These are phyloP conservation scores for Heliconius nattereri DNA, from an alignment of 1,140 invertebrate genomes.

Conservation along the genomic window DNA sequence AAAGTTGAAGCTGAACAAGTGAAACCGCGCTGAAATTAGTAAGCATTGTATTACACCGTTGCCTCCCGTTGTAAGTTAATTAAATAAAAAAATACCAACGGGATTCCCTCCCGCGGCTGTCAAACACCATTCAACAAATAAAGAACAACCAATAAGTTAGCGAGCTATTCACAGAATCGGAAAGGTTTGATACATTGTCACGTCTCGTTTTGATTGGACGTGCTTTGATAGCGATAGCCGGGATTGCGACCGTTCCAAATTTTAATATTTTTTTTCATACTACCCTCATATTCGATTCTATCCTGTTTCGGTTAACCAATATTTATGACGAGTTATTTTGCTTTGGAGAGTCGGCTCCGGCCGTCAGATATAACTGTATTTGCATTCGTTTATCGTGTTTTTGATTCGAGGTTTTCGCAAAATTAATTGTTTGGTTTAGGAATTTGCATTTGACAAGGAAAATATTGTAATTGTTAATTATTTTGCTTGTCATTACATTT, in stretches of 20 bases:
- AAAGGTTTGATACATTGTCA: slow-evolving; percentile 78
- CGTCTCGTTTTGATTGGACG: slow-evolving; percentile 79
- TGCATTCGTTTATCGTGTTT: slow-evolving; percentile 51
- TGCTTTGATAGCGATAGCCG: slow-evolving; percentile 78
- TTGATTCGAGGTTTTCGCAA: slow-evolving; percentile 31
- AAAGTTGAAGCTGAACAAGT: slow-evolving; percentile 40
- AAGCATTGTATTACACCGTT: slow-evolving; percentile 60
- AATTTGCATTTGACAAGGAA: slow-evolving; percentile 21
- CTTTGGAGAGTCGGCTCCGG: slow-evolving; percentile 54
- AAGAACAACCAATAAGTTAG: slow-evolving; percentile 78
- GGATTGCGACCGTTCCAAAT: slow-evolving; percentile 74
- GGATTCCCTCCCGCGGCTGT: slow-evolving; percentile 64
- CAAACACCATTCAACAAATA: slow-evolving; percentile 77
- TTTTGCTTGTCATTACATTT: background rate
- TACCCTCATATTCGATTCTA: slow-evolving; percentile 72
- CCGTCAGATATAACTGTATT: slow-evolving; percentile 55
- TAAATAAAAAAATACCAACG: slow-evolving; percentile 77
- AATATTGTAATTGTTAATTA: background rate
- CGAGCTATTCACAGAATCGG: slow-evolving; percentile 70
- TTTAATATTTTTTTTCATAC: slow-evolving; percentile 76
- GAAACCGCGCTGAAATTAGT: slow-evolving; percentile 69
- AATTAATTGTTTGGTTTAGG: slow-evolving; percentile 36
- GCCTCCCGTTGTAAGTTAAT: slow-evolving; percentile 65
- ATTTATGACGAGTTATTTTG: slow-evolving; percentile 71
- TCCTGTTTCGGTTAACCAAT: slow-evolving; percentile 68